phyloP scores from a whole-genome alignment of 2,888 invertebrate genomes.

The Catocala fraxini region DNA sequence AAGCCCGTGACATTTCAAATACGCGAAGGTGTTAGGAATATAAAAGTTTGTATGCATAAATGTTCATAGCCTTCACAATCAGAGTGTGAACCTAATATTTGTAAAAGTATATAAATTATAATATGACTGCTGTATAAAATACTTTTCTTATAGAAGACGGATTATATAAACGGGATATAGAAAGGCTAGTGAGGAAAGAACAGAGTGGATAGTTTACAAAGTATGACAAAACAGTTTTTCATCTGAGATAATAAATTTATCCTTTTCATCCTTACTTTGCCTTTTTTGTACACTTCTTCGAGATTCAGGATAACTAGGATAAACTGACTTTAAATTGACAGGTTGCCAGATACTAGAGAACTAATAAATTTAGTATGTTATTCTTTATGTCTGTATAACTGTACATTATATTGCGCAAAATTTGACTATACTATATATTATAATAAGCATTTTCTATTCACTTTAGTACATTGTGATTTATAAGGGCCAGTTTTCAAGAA shows the following conservation, averaged over 20 bases:
- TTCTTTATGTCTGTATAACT: neutral
- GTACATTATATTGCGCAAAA: no score
- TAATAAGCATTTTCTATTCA: no score
- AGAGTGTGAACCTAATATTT: neutral
- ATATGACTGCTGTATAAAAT: no score
- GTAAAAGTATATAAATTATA: neutral
- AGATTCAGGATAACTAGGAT: slow-evolving; percentile 11
- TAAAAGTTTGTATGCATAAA: neutral
- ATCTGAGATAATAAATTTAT: slow-evolving; percentile 4
- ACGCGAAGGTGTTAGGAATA: neutral
- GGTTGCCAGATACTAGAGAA: neutral
- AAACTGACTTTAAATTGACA: slow-evolving; percentile 13
- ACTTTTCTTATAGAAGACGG: no score
- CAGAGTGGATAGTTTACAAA: neutral
- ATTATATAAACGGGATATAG: neutral
- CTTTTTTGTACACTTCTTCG: neutral
- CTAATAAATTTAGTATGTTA: neutral
- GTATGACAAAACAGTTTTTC: slow-evolving; percentile 2
- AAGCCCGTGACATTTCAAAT: neutral
- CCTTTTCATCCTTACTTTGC: neutral
- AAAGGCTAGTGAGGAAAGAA: neutral
- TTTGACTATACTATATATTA: no score
- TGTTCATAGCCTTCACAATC: neutral
- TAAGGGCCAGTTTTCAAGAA: no score
- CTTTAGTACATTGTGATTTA: no score